Evolutionary conservation across 2,888 invertebrate species (phyloP).

Genomic region (Mechanitis messenoides): DNA sequence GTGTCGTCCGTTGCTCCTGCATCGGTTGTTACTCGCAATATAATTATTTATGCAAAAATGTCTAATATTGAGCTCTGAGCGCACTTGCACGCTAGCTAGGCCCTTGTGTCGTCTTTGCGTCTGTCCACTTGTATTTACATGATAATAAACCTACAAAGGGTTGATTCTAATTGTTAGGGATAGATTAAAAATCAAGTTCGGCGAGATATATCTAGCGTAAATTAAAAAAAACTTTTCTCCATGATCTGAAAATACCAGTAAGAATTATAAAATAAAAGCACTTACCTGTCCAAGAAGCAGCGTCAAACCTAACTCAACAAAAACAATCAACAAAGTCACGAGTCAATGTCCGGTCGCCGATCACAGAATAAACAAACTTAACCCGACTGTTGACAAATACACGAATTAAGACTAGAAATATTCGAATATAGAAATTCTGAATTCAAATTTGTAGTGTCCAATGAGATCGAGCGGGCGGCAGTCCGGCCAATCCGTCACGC

Average conservation of each 20-base stretch:
- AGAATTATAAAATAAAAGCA: neutral
- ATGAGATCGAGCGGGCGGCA: slow-evolving; percentile 39
- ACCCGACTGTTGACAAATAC: slow-evolving; percentile 46
- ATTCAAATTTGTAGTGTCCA: slow-evolving; percentile 36
- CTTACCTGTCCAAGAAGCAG: slow-evolving; percentile 50
- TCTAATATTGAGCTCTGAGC: slow-evolving; percentile 53
- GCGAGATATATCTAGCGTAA: slow-evolving; percentile 15
- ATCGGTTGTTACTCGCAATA: slow-evolving; percentile 32
- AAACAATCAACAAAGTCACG: slow-evolving; percentile 60
- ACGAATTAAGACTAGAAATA: slow-evolving; percentile 38
- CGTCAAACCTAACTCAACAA: slow-evolving; percentile 55
- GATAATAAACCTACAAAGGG: slow-evolving; percentile 50
- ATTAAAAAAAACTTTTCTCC: slow-evolving; percentile 12
- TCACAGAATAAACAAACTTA: slow-evolving; percentile 47
- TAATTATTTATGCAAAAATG: slow-evolving; percentile 66
- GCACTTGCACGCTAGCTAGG: slow-evolving; percentile 53
- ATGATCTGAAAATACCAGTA: neutral
- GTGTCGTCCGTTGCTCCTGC: slow-evolving; percentile 43
- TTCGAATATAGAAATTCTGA: slow-evolving; percentile 24
- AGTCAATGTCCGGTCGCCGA: slow-evolving; percentile 58
- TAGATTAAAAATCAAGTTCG: slow-evolving; percentile 32
- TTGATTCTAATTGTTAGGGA: slow-evolving; percentile 47
- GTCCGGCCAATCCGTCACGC: slow-evolving; percentile 51
- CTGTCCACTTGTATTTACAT: slow-evolving; percentile 50
- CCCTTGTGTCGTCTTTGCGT: slow-evolving; percentile 41